A percentile compares a stretch with the other conserved stretches of the same genome.
Evolutionary conservation across 92 coral and sea anemone genomes (phyloP).

Genomic region (Virgularia gustaviana): DNA sequence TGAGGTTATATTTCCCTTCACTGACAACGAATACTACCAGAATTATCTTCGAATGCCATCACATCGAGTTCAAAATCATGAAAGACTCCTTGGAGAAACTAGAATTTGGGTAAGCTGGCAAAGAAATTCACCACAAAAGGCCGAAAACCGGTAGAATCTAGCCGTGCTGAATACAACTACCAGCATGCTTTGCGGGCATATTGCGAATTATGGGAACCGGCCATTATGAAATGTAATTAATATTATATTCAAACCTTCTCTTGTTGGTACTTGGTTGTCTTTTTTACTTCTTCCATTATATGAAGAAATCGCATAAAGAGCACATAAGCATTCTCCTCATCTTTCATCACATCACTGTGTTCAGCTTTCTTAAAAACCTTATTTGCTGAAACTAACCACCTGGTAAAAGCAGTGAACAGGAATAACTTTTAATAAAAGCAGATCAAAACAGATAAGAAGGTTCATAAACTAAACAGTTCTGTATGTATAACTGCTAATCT

Average conservation of each 20-base stretch:
- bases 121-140: too few species aligned
- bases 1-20: too few species aligned
- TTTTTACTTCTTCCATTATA: slow-evolving; percentile 58
- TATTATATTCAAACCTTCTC: slow-evolving; percentile 54
- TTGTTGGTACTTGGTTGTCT: slow-evolving; percentile 58
- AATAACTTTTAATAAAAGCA: background rate
- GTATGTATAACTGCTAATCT: background rate
- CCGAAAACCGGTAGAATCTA: too few species aligned
- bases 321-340: slow-evolving; percentile 83
- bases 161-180: too few species aligned
- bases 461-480: background rate
- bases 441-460: background rate
- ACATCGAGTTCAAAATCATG: too few species aligned
- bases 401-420: slow-evolving; percentile 8
- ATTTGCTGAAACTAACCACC: slow-evolving; percentile 73
- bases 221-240: background rate
- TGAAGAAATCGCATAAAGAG: slow-evolving; percentile 76
- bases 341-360: slow-evolving; percentile 57
- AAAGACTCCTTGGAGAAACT: too few species aligned
- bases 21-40: too few species aligned
- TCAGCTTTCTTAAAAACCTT: slow-evolving; percentile 71
- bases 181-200: too few species aligned
- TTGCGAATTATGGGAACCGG: too few species aligned
- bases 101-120: too few species aligned
- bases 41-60: too few species aligned